phyloP scores from a whole-genome alignment of 2,797 vertebrate species.

The Poeciliopsis infans region DNA sequence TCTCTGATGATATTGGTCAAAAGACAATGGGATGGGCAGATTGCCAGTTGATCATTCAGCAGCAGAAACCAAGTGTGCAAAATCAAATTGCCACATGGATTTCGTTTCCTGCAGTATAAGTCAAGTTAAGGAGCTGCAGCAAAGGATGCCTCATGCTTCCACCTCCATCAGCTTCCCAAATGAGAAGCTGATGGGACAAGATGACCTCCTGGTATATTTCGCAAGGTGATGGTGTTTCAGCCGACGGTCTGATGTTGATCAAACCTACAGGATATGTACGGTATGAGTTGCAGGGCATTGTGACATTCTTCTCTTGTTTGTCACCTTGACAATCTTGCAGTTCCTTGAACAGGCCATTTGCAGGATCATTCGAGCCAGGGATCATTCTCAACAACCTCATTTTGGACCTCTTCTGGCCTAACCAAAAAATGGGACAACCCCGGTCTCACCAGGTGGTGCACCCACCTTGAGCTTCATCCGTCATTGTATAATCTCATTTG shows the following conservation, averaged over 20 bases:
- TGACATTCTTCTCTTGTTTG: constrained; percentile 38
- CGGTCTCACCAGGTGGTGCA: constrained; percentile 57
- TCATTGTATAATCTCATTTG: not conserved
- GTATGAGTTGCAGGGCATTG: constrained; percentile 24
- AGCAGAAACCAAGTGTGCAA: not conserved
- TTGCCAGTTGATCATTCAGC: not conserved
- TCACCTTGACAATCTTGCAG: constrained; percentile 64
- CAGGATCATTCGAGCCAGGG: constrained; percentile 85
- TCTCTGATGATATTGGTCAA: not conserved
- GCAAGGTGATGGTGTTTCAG: constrained; percentile 76
- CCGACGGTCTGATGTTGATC: constrained; percentile 6
- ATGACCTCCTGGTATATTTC: constrained; percentile 86
- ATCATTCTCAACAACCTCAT: constrained; percentile 89
- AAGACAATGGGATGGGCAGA: not conserved
- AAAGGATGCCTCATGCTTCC: constrained; percentile 68
- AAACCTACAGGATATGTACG: constrained; percentile 22
- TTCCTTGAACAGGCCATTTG: constrained; percentile 86
- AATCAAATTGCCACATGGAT: not conserved
- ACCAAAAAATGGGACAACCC: constrained; percentile 70
- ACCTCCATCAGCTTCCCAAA: constrained; percentile 59
- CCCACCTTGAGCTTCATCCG: not conserved
- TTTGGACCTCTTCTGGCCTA: constrained; percentile 85
- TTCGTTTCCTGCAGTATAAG: constrained; percentile 70
- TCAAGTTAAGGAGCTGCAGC: constrained; percentile 73
- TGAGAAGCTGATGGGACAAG: constrained; percentile 79